Conservation (phyloP, 2,113 vertebrate genomes). For the Himantopus leucocephalus region DNA sequence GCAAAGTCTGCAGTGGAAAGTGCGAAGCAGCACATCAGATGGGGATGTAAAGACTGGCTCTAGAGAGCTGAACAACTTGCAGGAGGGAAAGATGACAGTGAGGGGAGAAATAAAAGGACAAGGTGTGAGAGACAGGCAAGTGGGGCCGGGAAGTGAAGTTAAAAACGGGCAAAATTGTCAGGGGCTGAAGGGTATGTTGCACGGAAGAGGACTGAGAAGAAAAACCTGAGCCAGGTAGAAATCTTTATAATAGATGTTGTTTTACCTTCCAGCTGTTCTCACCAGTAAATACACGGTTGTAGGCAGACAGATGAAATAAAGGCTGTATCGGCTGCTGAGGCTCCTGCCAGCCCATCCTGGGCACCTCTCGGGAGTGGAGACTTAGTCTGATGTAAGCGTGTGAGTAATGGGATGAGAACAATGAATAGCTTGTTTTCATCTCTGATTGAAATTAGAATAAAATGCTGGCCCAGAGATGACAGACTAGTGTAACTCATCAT, state of each 20-base stretch:
- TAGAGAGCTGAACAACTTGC: not conserved
- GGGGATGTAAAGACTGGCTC: not conserved
- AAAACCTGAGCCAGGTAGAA: not conserved
- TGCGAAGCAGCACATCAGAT: not conserved
- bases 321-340: not conserved
- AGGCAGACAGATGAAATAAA: not conserved
- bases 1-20: not conserved
- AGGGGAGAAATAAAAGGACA: not conserved
- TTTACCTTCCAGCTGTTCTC: not conserved
- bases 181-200: not conserved
- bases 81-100: not conserved
- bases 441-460: not conserved
- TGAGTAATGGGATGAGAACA: not conserved
- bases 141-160: not conserved
- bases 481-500: not conserved
- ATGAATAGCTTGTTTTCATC: not conserved
- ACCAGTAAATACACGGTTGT: rapidly evolving
- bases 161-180: not conserved
- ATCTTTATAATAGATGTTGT: not conserved
- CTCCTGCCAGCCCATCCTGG: not conserved
- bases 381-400: not conserved
- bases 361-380: not conserved
- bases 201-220: not conserved
- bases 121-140: not conserved
- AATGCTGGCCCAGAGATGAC: not conserved